Evolutionary conservation across 37 sponge, comb jelly and placozoan genomes (phyloP).

Genomic region (Oscarella lobularis): DNA sequence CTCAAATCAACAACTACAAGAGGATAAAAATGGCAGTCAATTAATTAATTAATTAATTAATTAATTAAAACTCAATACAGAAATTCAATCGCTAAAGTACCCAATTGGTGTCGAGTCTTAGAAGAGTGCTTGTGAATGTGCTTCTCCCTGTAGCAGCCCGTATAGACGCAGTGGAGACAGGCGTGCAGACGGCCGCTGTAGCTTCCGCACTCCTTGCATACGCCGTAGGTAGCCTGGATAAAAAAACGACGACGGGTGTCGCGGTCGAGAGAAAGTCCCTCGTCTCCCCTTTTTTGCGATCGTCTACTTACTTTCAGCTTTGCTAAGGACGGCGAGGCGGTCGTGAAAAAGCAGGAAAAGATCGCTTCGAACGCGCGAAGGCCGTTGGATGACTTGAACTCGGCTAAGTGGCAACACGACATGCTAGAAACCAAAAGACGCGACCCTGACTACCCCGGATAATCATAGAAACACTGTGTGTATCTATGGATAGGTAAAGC

Average conservation of each 20-base stretch:
- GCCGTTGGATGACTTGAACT: neutral
- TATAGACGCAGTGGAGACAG: slow-evolving; percentile 79
- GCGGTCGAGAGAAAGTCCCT: too few relatives aligned
- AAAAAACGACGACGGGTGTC: neutral
- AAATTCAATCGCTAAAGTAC: too few relatives aligned
- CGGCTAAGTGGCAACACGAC: neutral
- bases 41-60: too few relatives aligned
- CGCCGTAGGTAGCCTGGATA: slow-evolving; percentile 38
- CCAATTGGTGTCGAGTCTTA: slow-evolving; percentile 39
- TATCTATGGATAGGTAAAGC: too few relatives aligned
- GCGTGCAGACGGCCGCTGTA: slow-evolving; percentile 43
- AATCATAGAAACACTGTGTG: too few relatives aligned
- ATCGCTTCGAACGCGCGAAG: neutral
- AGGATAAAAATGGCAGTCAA: too few relatives aligned
- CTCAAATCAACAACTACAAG: slow-evolving; percentile 75
- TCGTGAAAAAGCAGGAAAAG: neutral
- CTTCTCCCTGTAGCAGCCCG: slow-evolving; percentile 71
- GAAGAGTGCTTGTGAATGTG: slow-evolving; percentile 49
- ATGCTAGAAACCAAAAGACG: too few relatives aligned
- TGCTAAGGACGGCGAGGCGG: neutral
- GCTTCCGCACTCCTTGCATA: slow-evolving; percentile 54
- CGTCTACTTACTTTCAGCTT: neutral
- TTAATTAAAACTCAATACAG: slow-evolving; percentile 4
- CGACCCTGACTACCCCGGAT: too few relatives aligned
- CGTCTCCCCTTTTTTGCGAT: too few relatives aligned